Evolutionary conservation across 2,113 vertebrate genomes (phyloP), one percentile per base, ranked within the genome.

Genomic region (Columba janthina): DNA sequence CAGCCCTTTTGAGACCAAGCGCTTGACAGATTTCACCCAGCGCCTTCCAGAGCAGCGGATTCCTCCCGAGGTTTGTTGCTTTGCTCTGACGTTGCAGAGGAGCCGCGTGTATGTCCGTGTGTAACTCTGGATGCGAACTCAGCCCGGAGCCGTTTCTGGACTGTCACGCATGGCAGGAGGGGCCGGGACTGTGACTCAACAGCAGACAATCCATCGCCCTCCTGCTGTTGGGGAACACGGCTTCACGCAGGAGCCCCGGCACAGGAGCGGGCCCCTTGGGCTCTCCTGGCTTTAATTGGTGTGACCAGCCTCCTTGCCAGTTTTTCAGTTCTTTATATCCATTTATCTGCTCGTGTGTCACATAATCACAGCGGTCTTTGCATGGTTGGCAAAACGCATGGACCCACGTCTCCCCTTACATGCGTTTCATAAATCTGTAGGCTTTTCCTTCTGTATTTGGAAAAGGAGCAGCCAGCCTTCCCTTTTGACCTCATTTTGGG

Each of bases 401-500:
- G 11, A n/a, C 15, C 40, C 11, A 0, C 46, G 42, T 74, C 15
- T 84, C 38, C 16, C 53, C 38, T 64, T 53, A 14, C 6, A 22
- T 10, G 7, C 2, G 2, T 42, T 19, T 71, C 38, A 2, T 44
- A 15, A 15, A 44, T n/a, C n/a, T 24, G 0, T 31, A 8, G 58
- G 40, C 4, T 44, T 89, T 74, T 86, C 28, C 50, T 62, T 72
- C 62, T 82, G 36, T 69, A 3, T 56, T 72, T 77, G n/a, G 42
- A 28, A 21, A 46, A 76, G 29, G 17, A 73, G 51, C 70, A 77
- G 36, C 36, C 80, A 86, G 21, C 17, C 4, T 54, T 87, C 64
- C 46, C 77, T 66, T 83, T 54, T 71, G 25, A 31, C 69, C 53
- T 54, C 5, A 29, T 80, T 88, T 64, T 64, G 60, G 36, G 65